Evolutionary conservation across 2,797 vertebrate species (phyloP), one percentile per base, ranked within the genome.

Genomic region (Chanos chanos): DNA sequence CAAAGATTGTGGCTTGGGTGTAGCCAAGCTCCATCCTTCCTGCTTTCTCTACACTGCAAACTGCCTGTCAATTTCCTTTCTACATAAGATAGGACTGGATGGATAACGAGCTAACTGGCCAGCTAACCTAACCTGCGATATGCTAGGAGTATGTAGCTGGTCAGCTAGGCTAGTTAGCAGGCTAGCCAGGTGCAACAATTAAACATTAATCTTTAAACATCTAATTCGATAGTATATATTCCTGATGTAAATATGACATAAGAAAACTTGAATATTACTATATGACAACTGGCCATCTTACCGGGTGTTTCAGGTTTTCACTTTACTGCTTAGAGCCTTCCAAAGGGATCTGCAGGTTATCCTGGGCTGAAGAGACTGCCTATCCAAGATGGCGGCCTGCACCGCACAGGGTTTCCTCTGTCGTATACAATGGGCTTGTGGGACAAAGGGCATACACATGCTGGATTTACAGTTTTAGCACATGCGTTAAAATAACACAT

Each of bases 381-480:
- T 87, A 76, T 75, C 89, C 92, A 94, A 94, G 92, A 94, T 94
- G 94, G 93, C 93, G 86, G 87, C 85, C 67, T 72, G 68, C 66
- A 55, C 81, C 71, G 77, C 87, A 92, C 94, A 92, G 93, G 93
- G 92, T 93, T 94, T 96, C 93, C 94, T 92, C 89, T 82, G 84
- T 90, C 87, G 69, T 79, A 31, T 78, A 75, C 86, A 89, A 86
- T 83, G 88, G 88, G 84, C 82, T 85, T 75, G 61, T 80, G 81
- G 90, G 88, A 89, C 89, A 88, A 89, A 86, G 89, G 87, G 85
- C 79, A 67, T 74, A n/a, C n/a, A n/a, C n/a, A n/a, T n/a, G n/a
- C n/a, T n/a, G n/a, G n/a, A n/a, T n/a, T n/a, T n/a, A n/a, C n/a
- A n/a, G n/a, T n/a, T n/a, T n/a, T n/a, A n/a, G n/a, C n/a, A n/a